phyloP scores from a whole-genome alignment of 2,888 invertebrate genomes.

The Caenorhabditis afra region DNA sequence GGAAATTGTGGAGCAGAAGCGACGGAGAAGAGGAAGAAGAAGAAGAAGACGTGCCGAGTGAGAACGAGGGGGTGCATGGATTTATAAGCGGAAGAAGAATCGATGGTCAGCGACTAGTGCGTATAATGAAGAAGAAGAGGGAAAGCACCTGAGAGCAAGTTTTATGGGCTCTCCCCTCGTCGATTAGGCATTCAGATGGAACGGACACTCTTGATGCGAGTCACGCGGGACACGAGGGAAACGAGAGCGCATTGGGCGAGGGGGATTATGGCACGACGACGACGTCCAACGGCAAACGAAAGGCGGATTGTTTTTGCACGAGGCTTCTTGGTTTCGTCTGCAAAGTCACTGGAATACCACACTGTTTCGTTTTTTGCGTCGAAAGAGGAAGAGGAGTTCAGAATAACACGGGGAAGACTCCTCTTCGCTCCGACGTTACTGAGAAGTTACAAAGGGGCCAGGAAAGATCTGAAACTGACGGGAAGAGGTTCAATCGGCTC shows the following conservation, averaged over 20 bases:
- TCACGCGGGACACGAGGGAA: slow-evolving; percentile 2
- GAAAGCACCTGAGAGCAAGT: slow-evolving; percentile 14
- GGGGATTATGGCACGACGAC: slow-evolving; percentile 15
- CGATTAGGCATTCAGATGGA: slow-evolving; percentile 5
- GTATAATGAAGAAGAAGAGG: neutral
- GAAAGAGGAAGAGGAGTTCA: too few relatives aligned
- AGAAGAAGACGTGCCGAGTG: neutral
- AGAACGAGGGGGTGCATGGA: neutral
- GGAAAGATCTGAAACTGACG: too few relatives aligned
- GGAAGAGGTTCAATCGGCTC: too few relatives aligned
- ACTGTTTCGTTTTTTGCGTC: too few relatives aligned
- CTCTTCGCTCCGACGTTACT: too few relatives aligned
- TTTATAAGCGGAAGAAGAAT: neutral
- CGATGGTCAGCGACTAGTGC: neutral
- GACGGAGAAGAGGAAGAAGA: neutral
- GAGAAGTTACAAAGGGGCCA: too few relatives aligned
- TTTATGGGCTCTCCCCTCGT: slow-evolving; percentile 11
- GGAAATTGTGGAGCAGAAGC: neutral
- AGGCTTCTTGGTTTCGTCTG: too few relatives aligned
- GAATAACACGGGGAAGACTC: too few relatives aligned
- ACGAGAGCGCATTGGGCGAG: neutral
- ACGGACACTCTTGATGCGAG: neutral
- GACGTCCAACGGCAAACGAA: neutral
- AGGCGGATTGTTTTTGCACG: slow-evolving; percentile 21
- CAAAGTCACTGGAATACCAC: too few relatives aligned